Conservation (phyloP, 2,888 invertebrate genomes). For the Stenodema calcarata region DNA sequence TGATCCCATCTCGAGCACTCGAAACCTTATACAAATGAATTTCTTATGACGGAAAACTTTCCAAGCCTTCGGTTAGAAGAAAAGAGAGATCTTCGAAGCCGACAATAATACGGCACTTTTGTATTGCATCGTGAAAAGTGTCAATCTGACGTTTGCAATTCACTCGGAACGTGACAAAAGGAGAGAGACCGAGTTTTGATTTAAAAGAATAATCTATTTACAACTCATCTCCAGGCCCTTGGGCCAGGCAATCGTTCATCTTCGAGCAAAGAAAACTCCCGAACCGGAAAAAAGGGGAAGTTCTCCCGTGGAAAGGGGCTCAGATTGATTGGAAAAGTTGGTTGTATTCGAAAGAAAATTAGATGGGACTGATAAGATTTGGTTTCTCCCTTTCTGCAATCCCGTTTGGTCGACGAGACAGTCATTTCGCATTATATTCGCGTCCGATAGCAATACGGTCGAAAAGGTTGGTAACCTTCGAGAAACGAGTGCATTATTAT, state of each 20-base stretch:
- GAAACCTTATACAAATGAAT: too few species aligned
- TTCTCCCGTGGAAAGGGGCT: not conserved
- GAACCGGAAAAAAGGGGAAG: not conserved
- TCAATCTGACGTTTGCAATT: not conserved
- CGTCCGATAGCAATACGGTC: not conserved
- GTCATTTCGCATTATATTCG: not conserved
- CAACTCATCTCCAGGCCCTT: not conserved
- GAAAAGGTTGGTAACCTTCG: not conserved
- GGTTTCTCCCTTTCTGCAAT: not conserved
- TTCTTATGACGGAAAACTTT: too few species aligned
- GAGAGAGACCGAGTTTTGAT: not conserved
- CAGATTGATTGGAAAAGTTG: conserved; percentile 42
- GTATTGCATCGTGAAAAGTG: not conserved
- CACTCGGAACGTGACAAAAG: not conserved
- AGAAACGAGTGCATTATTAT: too few species aligned
- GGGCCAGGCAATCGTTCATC: not conserved
- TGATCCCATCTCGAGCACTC: too few species aligned
- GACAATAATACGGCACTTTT: not conserved
- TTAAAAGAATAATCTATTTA: conserved; percentile 15
- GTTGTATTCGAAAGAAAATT: conserved; percentile 35
- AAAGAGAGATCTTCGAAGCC: too few species aligned
- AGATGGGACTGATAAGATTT: conserved; percentile 36
- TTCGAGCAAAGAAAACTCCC: not conserved
- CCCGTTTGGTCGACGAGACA: not conserved
- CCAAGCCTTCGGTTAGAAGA: too few species aligned